Base-by-base conservation (phyloP, 2,797 vertebrate species). In the Pachyuromys duprasi region DNA sequence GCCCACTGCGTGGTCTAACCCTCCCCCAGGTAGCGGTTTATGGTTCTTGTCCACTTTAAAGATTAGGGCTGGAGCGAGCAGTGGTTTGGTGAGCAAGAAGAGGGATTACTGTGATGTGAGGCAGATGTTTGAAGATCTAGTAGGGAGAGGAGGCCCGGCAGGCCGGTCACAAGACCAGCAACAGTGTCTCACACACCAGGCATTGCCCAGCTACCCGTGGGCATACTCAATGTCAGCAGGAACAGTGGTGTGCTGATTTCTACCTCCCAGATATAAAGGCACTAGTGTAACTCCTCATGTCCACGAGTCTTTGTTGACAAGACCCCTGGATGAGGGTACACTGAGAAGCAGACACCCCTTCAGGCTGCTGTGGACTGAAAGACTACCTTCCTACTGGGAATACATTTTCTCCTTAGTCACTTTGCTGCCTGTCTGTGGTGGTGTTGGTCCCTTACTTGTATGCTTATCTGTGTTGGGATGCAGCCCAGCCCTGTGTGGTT, bases 11-110 rank as follows among this genome's bases (percentile, higher is more conserved):
- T 79, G 97, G 97, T 98, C 98, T 98, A 98, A 99, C 98, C 98
- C 98, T 97, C 96, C 97, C 96, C 96, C 98, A 99, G 98, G 99
- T 99, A 98, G 98, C 97, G 98, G 95, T 98, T 98, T 98, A 98
- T 95, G 98, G 65, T 97, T 98, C 98, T 98, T 98, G 98, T 98
- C 98, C 98, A 98, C 98, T 99, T 98, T 98, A 98, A 97, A 98
- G 99, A 99, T 99, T 99, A 99, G 98, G 98, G 98, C 93, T 98
- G 93, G 97, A 96, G 98, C 95, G 0, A 89, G 98, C 96, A 76
- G 97, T 62, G 96, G 98, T 98, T 97, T 89, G 96, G 94, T 67
- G 95, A 97, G 82, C 96, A 87, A 98, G 97, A 93, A 87, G 96
- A 98, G 98, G 98, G 98, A 98, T 98, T 98, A 98, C 96, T 60